phyloP scores from a whole-genome alignment of 2,888 invertebrate species.

The Meiosimyza decipiens region DNA sequence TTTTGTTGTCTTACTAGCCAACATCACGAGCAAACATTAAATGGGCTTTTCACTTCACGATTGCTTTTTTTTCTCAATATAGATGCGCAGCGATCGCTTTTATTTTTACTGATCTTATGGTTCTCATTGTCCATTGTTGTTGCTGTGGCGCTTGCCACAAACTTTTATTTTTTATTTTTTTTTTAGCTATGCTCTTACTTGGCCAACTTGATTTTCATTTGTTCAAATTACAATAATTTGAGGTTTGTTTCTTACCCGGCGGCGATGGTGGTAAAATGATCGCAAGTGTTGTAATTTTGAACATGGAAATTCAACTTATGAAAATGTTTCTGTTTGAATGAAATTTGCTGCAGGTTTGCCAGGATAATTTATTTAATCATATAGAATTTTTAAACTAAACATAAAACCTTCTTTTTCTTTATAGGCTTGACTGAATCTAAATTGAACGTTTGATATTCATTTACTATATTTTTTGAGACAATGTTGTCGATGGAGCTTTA shows the following conservation, averaged over 20 bases:
- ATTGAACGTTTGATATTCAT: no score
- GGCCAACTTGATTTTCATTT: constrained; percentile 34
- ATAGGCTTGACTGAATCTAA: no score
- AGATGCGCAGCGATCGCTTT: constrained; percentile 22
- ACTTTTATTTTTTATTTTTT: constrained; percentile 18
- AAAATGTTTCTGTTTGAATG: no score
- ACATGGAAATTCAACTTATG: not conserved
- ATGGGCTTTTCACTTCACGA: constrained; percentile 37
- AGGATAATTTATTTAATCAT: no score
- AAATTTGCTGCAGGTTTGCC: no score
- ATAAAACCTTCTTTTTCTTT: no score
- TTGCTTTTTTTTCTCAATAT: constrained; percentile 3
- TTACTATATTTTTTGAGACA: no score
- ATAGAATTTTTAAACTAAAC: no score
- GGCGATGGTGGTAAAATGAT: constrained; percentile 30
- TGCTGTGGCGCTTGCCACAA: constrained; percentile 14
- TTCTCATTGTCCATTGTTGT: constrained; percentile 10
- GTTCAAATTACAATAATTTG: constrained; percentile 41
- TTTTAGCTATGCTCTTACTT: not conserved
- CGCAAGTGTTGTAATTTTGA: constrained; percentile 48
- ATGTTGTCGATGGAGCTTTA: no score
- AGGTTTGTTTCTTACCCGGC: not conserved
- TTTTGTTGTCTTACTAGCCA: not conserved
- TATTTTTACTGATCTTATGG: constrained; percentile 9
- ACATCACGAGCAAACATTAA: constrained; percentile 32